Conservation (phyloP, 2,888 invertebrate genomes). For the Eupithecia dodoneata region DNA sequence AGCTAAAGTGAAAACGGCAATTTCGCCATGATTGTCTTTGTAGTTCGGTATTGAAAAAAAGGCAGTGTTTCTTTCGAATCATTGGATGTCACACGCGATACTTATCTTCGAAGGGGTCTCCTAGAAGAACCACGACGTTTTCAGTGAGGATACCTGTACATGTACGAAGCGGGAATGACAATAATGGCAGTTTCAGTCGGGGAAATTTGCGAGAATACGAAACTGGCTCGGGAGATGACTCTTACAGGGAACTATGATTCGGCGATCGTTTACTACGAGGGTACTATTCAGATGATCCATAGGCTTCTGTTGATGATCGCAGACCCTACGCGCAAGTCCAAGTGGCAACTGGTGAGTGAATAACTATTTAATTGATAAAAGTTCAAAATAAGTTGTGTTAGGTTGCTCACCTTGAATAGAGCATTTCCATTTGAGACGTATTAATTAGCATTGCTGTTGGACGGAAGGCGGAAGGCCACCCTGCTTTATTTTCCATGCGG, state of each 20-base stretch:
- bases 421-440: conserved; percentile 74
- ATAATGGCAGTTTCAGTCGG: conserved; percentile 95
- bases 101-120: conserved; percentile 62
- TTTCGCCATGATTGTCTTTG: conserved; percentile 53
- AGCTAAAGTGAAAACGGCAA: conserved; percentile 50
- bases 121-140: conserved; percentile 60
- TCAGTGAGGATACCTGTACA: conserved; percentile 69
- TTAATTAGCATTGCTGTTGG: conserved; percentile 68
- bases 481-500: conserved; percentile 50
- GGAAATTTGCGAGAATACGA: conserved; percentile 97
- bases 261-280: conserved; percentile 96
- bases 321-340: conserved; percentile 92
- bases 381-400: conserved; percentile 34
- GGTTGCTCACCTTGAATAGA: conserved; percentile 71
- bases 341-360: conserved; percentile 93
- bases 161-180: conserved; percentile 86
- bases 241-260: conserved; percentile 98
- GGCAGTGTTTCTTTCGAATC: conserved; percentile 66
- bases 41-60: conserved; percentile 64
- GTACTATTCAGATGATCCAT: conserved; percentile 95
- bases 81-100: conserved; percentile 72
- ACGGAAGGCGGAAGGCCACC: conserved; percentile 74
- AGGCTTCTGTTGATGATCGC: conserved; percentile 91
- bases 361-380: conserved; percentile 43
- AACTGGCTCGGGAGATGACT: conserved; percentile 97